Percentiles rank a stretch among this genome's conserved stretches.
Evolutionary conservation across 2,888 invertebrate genomes (phyloP).

Genomic region (Apodemia zela): DNA sequence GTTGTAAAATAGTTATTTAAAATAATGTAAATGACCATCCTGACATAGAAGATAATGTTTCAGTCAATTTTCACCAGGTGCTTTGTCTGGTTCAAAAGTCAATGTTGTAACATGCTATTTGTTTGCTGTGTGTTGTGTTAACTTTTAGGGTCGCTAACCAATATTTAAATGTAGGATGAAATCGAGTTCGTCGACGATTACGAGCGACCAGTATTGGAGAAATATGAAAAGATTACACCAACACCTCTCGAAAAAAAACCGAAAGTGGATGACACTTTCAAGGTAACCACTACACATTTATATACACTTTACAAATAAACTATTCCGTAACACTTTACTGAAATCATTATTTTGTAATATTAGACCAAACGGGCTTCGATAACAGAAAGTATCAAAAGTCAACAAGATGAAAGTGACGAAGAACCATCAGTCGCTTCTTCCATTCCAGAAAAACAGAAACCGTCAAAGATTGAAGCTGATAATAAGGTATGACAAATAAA

Average conservation of each 20-base stretch:
- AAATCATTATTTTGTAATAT: constrained; percentile 32
- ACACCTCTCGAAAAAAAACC: constrained; percentile 75
- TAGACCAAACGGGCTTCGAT: constrained; percentile 70
- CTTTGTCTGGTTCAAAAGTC: not conserved
- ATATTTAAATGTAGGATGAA: constrained; percentile 66
- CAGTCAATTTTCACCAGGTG: not conserved
- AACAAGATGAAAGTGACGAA: constrained; percentile 66
- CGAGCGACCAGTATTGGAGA: constrained; percentile 87
- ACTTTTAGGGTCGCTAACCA: constrained; percentile 59
- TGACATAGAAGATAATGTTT: not conserved
- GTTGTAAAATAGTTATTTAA: constrained; percentile 13
- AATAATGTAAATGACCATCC: not conserved
- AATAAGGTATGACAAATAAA: constrained; percentile 44
- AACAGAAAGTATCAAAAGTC: constrained; percentile 66
- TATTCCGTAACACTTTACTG: constrained; percentile 13
- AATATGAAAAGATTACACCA: constrained; percentile 82
- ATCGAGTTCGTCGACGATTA: constrained; percentile 85
- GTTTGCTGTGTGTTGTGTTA: constrained; percentile 50
- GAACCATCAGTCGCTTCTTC: constrained; percentile 59
- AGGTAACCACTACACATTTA: constrained; percentile 63
- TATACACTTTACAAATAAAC: constrained; percentile 36
- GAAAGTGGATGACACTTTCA: constrained; percentile 67
- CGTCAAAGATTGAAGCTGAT: constrained; percentile 57
- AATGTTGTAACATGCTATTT: constrained; percentile 45
- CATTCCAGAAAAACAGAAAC: constrained; percentile 42